Base-by-base conservation (phyloP, 2,888 invertebrate genomes). In the Diloba caeruleocephala region DNA sequence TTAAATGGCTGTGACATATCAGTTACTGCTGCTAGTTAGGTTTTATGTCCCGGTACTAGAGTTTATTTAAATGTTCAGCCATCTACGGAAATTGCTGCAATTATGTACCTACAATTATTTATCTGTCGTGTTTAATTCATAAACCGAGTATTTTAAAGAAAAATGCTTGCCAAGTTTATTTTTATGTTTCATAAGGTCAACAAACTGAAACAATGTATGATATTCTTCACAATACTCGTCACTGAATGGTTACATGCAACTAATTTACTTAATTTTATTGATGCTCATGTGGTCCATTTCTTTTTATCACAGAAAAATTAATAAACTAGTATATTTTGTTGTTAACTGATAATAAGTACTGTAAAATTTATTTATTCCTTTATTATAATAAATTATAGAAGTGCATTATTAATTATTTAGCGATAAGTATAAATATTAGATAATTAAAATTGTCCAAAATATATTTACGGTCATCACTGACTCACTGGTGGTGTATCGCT, bases 1-100 rank as follows among this genome's bases (percentile, higher is more conserved):
- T 66, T 71, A 56, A 71, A 71, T 64, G 56, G 42, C 39, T 36
- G 34, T 45, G 29, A 56, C 73, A 59, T 67, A 70, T 70, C 67
- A 54, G 63, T 72, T 53, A 70, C 58, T 54, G 70, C 61, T 48
- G 46, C 52, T 31, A 57, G 60, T 71, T 71, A 72, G 36, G 10
- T 67, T 72, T 71, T 70, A 72, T 67, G 70, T 55, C 36, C 36
- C n/a, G 39, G 48, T 44, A 55, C 54, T 64, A 19, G 37, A 48
- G 17, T 58, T 61, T 59, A 64, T 59, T 72, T 61, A 50, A 72
- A 72, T 64, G 67, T 59, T 31, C 34, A 51, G 39, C 42, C 64
- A 72, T 72, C 52, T 61, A 32, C 33, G 8, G 43, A 50, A 59
- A 71, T 57, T 43, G 32, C 64, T 53, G 57, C 33, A 42, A 70